Evolutionary conservation across 1,140 invertebrate species (phyloP).

Genomic region (Caenorhabditis brenneri): DNA sequence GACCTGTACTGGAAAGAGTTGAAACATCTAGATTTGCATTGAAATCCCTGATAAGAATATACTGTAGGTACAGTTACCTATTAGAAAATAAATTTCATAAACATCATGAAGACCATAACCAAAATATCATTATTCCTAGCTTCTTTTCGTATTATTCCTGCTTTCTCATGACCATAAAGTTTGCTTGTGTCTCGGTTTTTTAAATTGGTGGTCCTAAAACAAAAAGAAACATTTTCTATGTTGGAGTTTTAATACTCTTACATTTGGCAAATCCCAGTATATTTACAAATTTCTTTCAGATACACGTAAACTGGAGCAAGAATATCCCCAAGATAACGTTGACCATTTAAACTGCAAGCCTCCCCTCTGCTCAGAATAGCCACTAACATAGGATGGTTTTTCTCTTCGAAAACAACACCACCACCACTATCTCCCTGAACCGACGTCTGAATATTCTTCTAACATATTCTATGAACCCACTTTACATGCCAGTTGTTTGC

Average conservation of each 20-base stretch:
- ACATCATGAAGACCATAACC: no score
- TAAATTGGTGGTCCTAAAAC: not conserved
- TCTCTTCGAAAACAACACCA: not conserved
- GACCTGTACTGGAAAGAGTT: no score
- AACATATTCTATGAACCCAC: not conserved
- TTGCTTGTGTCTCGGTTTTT: not conserved
- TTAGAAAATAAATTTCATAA: no score
- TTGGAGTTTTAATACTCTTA: not conserved
- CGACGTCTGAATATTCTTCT: not conserved
- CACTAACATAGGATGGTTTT: not conserved
- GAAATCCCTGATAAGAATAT: no score
- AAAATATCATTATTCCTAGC: no score
- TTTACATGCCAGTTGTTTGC: not conserved
- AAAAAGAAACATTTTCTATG: not conserved
- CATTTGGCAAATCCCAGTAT: not conserved
- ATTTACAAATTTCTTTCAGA: not conserved
- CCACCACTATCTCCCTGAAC: conserved; percentile 1
- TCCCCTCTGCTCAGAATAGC: conserved; percentile 1
- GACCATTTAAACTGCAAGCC: not conserved
- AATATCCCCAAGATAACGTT: not conserved
- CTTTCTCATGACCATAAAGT: not conserved
- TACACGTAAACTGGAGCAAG: not conserved
- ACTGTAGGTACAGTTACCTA: no score
- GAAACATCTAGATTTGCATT: no score
- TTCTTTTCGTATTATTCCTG: not conserved